These are phyloP conservation scores for Orientallactaga bullata DNA, from an alignment of 2,113 vertebrate species.

Conservation along the genomic window DNA sequence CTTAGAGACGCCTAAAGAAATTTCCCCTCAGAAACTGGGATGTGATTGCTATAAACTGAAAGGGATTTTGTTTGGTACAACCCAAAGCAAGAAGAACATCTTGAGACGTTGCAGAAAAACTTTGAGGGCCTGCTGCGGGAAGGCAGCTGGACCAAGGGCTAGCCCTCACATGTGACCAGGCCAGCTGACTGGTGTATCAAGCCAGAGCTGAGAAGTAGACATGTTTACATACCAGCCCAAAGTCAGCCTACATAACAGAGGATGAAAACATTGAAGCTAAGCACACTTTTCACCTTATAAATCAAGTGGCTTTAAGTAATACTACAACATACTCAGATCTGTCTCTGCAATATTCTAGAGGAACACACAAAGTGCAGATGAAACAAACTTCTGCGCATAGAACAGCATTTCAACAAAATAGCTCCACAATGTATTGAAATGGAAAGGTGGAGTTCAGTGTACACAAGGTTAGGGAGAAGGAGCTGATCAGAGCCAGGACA, in stretches of 20 bases:
- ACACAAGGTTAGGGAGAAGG: not conserved
- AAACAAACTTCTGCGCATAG: too few relatives aligned
- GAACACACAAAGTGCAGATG: not conserved
- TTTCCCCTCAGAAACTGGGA: not conserved
- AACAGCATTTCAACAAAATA: not conserved
- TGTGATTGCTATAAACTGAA: too few relatives aligned
- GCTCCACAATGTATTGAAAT: not conserved
- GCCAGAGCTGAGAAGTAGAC: too few relatives aligned
- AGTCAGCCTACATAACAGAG: not conserved
- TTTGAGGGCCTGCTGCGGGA: too few relatives aligned
- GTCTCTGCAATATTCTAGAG: too few relatives aligned
- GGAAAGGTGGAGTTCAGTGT: not conserved
- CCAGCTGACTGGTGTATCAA: too few relatives aligned
- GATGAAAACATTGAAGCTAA: too few relatives aligned
- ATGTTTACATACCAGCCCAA: not conserved
- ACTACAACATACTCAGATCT: not conserved
- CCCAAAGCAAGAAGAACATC: not conserved
- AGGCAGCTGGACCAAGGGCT: too few relatives aligned
- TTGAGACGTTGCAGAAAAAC: too few relatives aligned
- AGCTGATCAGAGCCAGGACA: not conserved
- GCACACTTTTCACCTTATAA: too few relatives aligned
- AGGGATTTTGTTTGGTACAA: not conserved
- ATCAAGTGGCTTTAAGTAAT: not conserved
- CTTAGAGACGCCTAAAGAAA: not conserved
- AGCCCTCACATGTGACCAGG: not conserved